Evolutionary conservation across 2,888 invertebrate species (phyloP).

Genomic region (Eudasyphora cyanicolor): DNA sequence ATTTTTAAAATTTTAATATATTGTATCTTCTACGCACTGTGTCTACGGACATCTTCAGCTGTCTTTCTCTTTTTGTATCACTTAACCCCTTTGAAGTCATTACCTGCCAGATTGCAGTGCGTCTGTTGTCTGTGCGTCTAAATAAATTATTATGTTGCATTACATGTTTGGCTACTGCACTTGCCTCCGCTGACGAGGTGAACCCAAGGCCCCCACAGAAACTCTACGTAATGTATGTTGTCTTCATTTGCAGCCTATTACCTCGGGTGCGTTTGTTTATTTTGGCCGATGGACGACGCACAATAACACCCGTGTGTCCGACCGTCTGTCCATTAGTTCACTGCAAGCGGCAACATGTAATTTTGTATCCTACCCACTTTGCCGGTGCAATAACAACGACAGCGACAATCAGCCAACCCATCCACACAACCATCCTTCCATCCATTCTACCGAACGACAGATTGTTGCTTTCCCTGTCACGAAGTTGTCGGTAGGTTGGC

Average conservation of each 20-base stretch:
- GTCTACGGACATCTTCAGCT: not conserved
- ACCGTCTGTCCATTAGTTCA: not conserved
- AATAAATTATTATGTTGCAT: slow-evolving; percentile 71
- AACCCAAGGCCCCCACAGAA: slow-evolving; percentile 37
- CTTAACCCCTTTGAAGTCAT: slow-evolving; percentile 29
- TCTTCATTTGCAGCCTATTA: slow-evolving; percentile 19
- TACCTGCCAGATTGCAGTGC: slow-evolving; percentile 29
- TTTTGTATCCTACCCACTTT: slow-evolving; percentile 44
- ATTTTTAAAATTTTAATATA: too few species aligned
- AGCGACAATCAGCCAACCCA: not conserved
- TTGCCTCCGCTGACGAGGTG: slow-evolving; percentile 50
- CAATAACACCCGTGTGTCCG: not conserved
- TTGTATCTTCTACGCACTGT: slow-evolving; percentile 3
- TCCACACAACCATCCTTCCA: not conserved
- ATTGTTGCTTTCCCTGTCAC: slow-evolving; percentile 44
- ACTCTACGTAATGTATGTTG: too few species aligned
- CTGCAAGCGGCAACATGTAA: slow-evolving; percentile 65
- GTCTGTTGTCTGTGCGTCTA: slow-evolving; percentile 59
- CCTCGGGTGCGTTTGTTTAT: not conserved
- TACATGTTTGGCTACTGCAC: slow-evolving; percentile 62
- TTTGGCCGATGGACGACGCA: not conserved
- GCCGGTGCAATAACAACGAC: slow-evolving; percentile 24
- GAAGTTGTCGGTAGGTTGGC: slow-evolving; percentile 29
- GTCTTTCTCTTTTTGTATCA: not conserved
- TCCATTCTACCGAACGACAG: slow-evolving; percentile 23